Evolutionary conservation across 1,140 invertebrate species (phyloP), one percentile per base, ranked within the genome.

Genomic region (Tigriopus japonicus): DNA sequence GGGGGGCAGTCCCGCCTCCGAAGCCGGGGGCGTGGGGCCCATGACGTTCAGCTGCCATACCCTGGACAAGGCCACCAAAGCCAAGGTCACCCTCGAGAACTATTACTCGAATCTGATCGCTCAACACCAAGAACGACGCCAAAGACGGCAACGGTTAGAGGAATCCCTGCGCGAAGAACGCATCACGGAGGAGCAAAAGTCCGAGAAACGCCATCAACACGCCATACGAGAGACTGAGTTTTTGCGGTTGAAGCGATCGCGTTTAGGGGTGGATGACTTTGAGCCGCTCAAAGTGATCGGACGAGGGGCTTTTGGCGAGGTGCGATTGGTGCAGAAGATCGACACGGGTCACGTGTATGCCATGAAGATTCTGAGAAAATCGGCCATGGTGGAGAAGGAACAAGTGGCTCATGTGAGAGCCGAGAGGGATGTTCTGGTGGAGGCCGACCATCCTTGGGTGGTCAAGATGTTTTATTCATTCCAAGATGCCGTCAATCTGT

Each of bases 391-490:
- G 52, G 93, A 98, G 72, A 98, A 98, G 70, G 95, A 99, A 77
- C 95, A 99, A 77, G 85, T 98, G 58, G 96, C 95, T 2, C 96
- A 99, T 73, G 95, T 99, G 5, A 79, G 95, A 67, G 95, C 95
- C 9, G 96, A 99, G 75, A 77, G 96, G 62, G 96, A 99, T 72
- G 87, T 99, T 58, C 77, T 99, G 35, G 95, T 97, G 10, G 93
- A 98, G 75, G 95, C 95, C 0, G 96, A 99, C 74, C 94, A 98
- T 72, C 89, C 96, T 68, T 99, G 95, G 95, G 94, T 99, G 52
- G 95, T 98, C 23, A 98, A 96, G 77, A 97, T 98, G 94, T 98
- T 92, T 75, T 98, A 97, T 77, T 96, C 91, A 71, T 99, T 99
- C 80, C 80, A 85, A 76, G 96, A 99, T 77, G 85, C 90, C 41